Conservation (phyloP, 53 echinoderm and acorn worm species). For the Astropecten irregularis region DNA sequence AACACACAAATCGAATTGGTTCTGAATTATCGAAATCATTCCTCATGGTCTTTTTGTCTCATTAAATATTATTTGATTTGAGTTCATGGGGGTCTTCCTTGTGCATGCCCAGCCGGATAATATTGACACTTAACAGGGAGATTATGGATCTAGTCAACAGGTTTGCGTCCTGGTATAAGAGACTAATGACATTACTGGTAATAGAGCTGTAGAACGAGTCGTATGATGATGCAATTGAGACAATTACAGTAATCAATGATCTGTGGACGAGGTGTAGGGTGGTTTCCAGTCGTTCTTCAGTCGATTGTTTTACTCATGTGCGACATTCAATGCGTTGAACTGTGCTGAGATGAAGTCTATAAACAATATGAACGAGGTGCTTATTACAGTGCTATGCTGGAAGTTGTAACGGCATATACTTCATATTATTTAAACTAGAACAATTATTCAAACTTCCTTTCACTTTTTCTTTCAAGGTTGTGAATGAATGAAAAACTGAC, state of each 20-base stretch:
- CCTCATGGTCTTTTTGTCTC: constrained; percentile 54
- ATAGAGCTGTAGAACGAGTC: constrained; percentile 43
- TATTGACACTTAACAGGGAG: constrained; percentile 51
- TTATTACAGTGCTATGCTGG: no score
- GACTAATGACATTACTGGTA: constrained; percentile 52
- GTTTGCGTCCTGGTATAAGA: constrained; percentile 35
- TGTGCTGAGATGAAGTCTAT: no score
- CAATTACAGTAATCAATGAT: constrained; percentile 58
- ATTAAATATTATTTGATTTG: constrained; percentile 56
- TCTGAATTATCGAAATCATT: constrained; percentile 55
- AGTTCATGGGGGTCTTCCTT: no score
- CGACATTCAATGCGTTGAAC: no score
- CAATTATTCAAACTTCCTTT: no score
- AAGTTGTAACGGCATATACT: no score
- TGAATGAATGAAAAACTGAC: no score
- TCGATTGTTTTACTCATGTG: not conserved
- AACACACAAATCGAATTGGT: constrained; percentile 56
- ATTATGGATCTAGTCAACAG: constrained; percentile 57
- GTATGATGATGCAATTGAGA: constrained; percentile 47
- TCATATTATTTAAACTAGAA: no score
- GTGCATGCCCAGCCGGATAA: no score
- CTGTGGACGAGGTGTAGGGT: constrained; percentile 41
- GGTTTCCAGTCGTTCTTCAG: constrained; percentile 36
- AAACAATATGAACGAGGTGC: no score
- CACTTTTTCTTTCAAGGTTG: no score